Base-by-base conservation (phyloP, 2,888 invertebrate species). In the Minunthozetes semirufus region DNA sequence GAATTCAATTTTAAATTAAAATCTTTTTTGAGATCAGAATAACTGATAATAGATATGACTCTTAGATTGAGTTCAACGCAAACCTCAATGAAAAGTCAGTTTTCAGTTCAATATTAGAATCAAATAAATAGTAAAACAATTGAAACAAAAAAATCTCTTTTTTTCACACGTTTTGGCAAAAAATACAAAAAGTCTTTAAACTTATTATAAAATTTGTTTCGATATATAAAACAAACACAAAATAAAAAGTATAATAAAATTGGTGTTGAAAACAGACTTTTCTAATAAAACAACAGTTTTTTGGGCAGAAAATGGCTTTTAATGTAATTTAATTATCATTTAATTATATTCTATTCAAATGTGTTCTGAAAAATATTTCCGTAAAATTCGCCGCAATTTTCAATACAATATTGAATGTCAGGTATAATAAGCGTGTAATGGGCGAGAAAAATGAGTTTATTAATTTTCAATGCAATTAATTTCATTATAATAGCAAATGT, bases 401-500 rank as follows among this genome's bases (percentile, higher is more conserved):
- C 46, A 48, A 48, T 48, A 48, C 46, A 48, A 48, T 48, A 48
- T 48, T 48, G 46, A 48, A 48, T 48, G 13, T 8, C 46, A 48
- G 46, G 2, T 48, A 48, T 48, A 48, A 33, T 33, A 33, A 33
- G 33, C 33, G 33, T 33, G 33, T 5, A 33, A 3, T 33, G 33
- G 8, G 33, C 17, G 17, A 48, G 17, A 48, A 48, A 15, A 48
- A 8, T 2, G 13, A 8, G 6, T 19, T 25, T 17, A 17, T 56
- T 56, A 56, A 56, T 56, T 22, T 56, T 56, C 3, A 56, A 56
- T 25, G 15, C 56, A 56, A 56, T 56, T 22, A 22, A 56, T 50
- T 42, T 48, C 46, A 48, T 48, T 56, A 56, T 56, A 56, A 56
- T 56, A 56, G 56, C 56, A 56, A 56, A 56, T 56, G 56, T 56